Evolutionary conservation across 2,113 vertebrate species (phyloP), one percentile per base, ranked within the genome.

Genomic region (Cervus canadensis): DNA sequence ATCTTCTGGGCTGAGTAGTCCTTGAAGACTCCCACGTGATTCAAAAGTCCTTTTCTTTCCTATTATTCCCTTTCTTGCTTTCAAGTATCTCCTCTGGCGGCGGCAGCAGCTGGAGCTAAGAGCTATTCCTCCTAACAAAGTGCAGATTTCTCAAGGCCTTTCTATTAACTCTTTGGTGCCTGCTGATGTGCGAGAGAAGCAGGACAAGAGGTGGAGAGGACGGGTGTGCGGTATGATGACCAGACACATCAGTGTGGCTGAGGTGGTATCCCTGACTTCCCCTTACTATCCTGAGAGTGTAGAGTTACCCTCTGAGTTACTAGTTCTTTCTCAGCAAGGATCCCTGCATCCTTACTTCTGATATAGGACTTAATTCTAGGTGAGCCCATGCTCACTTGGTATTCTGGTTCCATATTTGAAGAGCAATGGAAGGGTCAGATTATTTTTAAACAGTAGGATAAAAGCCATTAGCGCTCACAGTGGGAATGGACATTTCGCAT

Each of bases 21-120:
- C 91, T 96, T 14, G 33, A 93, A 94, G 83, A 86, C 67, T 67
- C 76, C 88, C 60, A 36, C 33, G 88, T 95, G 91, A 95, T 81
- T 93, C 88, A 82, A 57, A 96, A 85, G 89, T 97, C 45, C 93
- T 96, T 96, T 95, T 88, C 84, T 92, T 92, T 57, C 19, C 85
- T 62, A 89, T 95, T 96, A 97, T 87, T 96, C 45, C 54, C 30
- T 64, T 64, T 91, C 87, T 91, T 93, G 87, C 87, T 97, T 91
- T 97, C 85, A 94, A 98, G 97, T 60, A 82, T 88, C 28, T 97
- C n/a, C 4, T 81, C 71, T 64, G 45, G 93, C 60, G 57, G 81
- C 67, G 54, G 88, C 85, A 91, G 67, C 64, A 76, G 40, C 67
- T 97, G n/a, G 33, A 87, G 67, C 93, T 94, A 92, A 97, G 92